Base-by-base conservation (phyloP, 2,113 vertebrate species). In the Thalassarche chlororhynchos region DNA sequence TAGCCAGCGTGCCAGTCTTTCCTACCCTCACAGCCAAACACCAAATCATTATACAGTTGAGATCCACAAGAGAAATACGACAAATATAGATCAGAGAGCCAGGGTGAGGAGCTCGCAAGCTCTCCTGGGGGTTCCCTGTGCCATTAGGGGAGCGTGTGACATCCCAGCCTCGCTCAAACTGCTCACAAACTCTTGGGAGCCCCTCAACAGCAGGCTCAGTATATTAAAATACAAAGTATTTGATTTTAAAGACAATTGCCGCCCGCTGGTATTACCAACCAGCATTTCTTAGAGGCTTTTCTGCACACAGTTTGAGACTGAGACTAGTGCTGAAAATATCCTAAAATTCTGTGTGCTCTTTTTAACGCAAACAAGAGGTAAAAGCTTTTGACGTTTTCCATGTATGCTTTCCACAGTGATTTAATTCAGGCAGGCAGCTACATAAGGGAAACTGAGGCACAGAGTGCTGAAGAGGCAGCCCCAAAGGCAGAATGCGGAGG, bases 101-200 rank as follows among this genome's bases (percentile, higher is more conserved):
- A 1, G 21, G 55, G 19, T 0, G 55, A 55, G 46, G 57, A 46
- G 17, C 10, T 87, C 6, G 1, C 5, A 0, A 38, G 32, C 5
- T 60, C 38, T 49, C 55, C 61, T 7, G 64, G 44, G 72, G 40
- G 5, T 13, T 10, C 29, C 54, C 46, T 12, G 32, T 10, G 57
- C 44, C 57, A 10, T 12, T 19, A 14, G 12, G 72, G 28, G 31
- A 8, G 25, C 3, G 8, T 1, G 29, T 1, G 55, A 36, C 23
- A 47, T 4, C 71, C 49, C 46, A 31, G 23, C 55, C 54, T 61
- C 3, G 2, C 46, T 42, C 54, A 1, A 40, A 42, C 14, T 4
- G 5, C 65, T 90, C 51, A 31, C 3, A 2, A 65, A 51, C 60
- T 15, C 23, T 7, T 4, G 8, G 65, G 49, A 82, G 29, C 31